Percentiles rank a stretch among this genome's conserved stretches.
Evolutionary conservation across 2,888 invertebrate species (phyloP).

Genomic region (Resseliella maxima): DNA sequence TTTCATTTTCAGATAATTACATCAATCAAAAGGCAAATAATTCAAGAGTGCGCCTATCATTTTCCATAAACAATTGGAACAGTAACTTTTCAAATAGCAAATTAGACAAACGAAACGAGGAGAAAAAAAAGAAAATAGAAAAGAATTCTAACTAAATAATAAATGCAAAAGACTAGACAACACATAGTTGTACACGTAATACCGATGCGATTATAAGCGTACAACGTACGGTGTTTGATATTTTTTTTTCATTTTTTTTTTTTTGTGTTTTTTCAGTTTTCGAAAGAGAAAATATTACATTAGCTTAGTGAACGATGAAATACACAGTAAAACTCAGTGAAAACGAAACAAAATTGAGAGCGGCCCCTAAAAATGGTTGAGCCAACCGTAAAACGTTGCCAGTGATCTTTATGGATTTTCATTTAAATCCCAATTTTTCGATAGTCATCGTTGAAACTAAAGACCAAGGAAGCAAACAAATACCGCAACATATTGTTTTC

Average conservation of each 20-base stretch:
- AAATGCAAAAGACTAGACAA: background rate
- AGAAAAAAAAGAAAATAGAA: no score
- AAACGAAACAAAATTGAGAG: no score
- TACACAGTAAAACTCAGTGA: no score
- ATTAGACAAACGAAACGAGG: no score
- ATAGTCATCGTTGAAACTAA: background rate
- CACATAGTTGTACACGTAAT: background rate
- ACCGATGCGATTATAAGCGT: no score
- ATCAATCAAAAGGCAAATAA: background rate
- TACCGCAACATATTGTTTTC: conserved; percentile 41
- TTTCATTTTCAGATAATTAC: background rate
- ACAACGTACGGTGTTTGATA: no score
- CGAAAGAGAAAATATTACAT: no score
- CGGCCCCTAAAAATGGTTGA: background rate
- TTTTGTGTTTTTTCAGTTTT: no score
- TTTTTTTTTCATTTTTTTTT: no score
- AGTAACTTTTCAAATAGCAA: no score
- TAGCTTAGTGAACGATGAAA: no score
- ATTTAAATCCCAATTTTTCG: background rate
- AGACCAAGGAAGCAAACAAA: background rate
- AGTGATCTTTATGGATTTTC: background rate
- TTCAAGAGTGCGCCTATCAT: background rate
- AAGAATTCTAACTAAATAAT: background rate
- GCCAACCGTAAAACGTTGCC: background rate
- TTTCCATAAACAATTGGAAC: no score